Evolutionary conservation across 1,140 invertebrate species (phyloP).

Genomic region (Zaprionus vittiger): DNA sequence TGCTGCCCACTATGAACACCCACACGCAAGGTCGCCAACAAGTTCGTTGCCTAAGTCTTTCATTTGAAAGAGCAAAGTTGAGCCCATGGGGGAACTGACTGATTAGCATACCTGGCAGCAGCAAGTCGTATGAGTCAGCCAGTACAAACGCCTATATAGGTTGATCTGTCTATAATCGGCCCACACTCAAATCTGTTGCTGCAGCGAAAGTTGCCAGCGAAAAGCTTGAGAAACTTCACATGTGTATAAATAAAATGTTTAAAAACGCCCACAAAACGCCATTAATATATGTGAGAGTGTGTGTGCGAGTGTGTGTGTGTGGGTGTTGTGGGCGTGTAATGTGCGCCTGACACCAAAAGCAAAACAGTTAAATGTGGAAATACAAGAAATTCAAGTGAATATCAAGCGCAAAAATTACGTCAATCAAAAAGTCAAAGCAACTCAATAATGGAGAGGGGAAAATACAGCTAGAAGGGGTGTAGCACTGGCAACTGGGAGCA

Average conservation of each 20-base stretch:
- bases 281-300: constrained; percentile 36
- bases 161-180: constrained; percentile 17
- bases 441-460: background rate
- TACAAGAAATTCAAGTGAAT: constrained; percentile 82
- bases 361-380: constrained; percentile 82
- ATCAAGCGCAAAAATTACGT: constrained; percentile 82
- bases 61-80: constrained; percentile 72
- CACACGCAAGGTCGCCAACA: constrained; percentile 57
- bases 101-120: constrained; percentile 57
- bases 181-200: constrained; percentile 44
- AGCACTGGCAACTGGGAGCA: constrained; percentile 36
- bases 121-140: constrained; percentile 62
- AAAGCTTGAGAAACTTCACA: constrained; percentile 58
- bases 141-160: constrained; percentile 42
- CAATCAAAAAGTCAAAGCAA: constrained; percentile 76
- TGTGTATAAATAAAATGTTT: constrained; percentile 49
- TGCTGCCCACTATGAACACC: constrained; percentile 4
- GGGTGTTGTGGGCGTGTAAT: constrained; percentile 71
- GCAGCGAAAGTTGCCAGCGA: constrained; percentile 65
- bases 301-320: constrained; percentile 32
- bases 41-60: constrained; percentile 76
- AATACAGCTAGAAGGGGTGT: background rate
- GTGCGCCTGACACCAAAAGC: constrained; percentile 79
- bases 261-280: constrained; percentile 53
- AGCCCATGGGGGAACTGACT: constrained; percentile 26